Evolutionary conservation across 2,888 invertebrate genomes (phyloP), one percentile per base, ranked within the genome.

Genomic region (Clostera curtula): DNA sequence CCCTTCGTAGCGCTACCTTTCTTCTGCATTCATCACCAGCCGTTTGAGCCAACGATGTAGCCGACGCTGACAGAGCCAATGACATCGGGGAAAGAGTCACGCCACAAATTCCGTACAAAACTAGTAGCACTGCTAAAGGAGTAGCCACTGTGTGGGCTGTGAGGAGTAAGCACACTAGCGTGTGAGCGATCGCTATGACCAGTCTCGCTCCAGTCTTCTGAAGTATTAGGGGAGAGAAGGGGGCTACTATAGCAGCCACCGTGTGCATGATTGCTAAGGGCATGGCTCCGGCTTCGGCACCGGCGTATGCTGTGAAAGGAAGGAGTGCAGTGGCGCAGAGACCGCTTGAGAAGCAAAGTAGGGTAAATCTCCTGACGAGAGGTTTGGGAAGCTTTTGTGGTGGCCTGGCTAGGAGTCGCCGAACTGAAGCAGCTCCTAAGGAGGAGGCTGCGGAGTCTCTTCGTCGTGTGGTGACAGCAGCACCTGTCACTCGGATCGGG

Each of bases 351-450:
- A 87, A 36, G 62, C 88, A 82, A 40, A 88, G 62, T 30, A 88
- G 63, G 18, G 86, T 61, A 57, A 89, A 75, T 42, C 73, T 67
- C 69, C 58, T 50, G 61, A 84, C 66, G 49, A 85, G 36, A 42
- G 84, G 53, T 62, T 80, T 52, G 59, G 87, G 84, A 63, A 88
- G 39, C 72, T 84, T 55, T 60, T 77, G 54, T 0, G 83, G 80
- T 15, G 68, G 79, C 17, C 77, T 48, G 0, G 90, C 88, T 27
- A 93, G 86, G 7, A 93, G 79, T 0, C 92, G 86, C 3, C 92
- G 86, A 5, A 93, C 92, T 1, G 93, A 93, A 1, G 90, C 90
- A 0, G 91, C 91, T 1, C 92, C 92, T 14, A 91, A 89, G 0
- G 91, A 91, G 24, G 91, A 91, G 12, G 89, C 88, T 27, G 89